Conservation (phyloP, 2,113 vertebrate genomes). For the Bothrops jararaca region DNA sequence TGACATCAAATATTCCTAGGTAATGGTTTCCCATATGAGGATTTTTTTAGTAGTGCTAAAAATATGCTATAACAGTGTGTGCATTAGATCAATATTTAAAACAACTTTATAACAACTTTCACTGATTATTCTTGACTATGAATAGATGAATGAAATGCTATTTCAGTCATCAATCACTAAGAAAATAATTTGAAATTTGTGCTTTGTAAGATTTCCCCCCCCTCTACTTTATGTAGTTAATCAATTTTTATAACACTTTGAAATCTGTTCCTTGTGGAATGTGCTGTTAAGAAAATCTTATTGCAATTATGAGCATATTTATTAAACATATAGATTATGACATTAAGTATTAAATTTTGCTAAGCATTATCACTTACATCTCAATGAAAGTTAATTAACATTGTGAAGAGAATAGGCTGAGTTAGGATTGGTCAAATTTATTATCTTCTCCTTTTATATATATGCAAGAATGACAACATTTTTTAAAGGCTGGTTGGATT, state of each 20-base stretch:
- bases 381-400: neutral
- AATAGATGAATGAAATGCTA: conserved; percentile 24
- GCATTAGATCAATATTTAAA: conserved; percentile 20
- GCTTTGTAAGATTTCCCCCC: neutral
- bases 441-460: neutral
- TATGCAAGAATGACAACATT: neutral
- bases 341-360: neutral
- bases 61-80: neutral
- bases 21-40: conserved; percentile 2
- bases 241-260: neutral
- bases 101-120: neutral
- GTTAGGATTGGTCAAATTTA: neutral
- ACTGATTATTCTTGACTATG: conserved; percentile 30
- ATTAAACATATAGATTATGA: neutral
- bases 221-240: neutral
- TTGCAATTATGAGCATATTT: neutral
- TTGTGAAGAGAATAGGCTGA: neutral
- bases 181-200: neutral
- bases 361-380: neutral
- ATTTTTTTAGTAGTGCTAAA: neutral
- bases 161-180: neutral
- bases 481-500: fast-evolving
- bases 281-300: neutral
- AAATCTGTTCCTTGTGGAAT: neutral
- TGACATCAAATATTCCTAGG: conserved; percentile 21